Base-by-base conservation (phyloP, 2,888 invertebrate genomes). In the Andrena praecox region DNA sequence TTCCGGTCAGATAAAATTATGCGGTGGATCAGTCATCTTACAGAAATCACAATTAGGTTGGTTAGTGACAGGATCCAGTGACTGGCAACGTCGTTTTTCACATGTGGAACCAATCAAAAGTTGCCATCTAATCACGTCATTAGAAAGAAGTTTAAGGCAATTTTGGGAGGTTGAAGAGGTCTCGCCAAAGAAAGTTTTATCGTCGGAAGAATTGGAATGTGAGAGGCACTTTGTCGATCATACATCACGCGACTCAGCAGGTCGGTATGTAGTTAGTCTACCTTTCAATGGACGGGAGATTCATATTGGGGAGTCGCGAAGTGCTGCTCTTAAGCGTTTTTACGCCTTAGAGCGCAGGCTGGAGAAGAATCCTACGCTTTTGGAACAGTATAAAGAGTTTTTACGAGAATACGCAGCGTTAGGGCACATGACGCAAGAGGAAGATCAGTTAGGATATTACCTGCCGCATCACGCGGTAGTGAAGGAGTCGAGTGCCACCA, bases 31-130 rank as follows among this genome's bases (percentile, higher is more conserved):
- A 1, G 6, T 59, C 3, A 69, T 42, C 2, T 42, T 69, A n/a
- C 69, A 69, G n/a, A 56, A 69, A 24, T 59, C 69, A 1, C 42
- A n/a, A 2, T n/a, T 69, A 24, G 69, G 69, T 24, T 69, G 69
- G 56, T 20, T 59, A 1, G 56, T 69, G 6, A 48, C 70, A 12
- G 70, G 60, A 48, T 59, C 12, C 10, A 12, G 16, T 59, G 27
- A 35, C 10, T 35, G 35, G 35, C 10, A 35, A 10, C 35, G 35
- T 8, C 35, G 10, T 10, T 35, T 35, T 35, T 8, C 35, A 35
- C 35, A 35, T 10, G 8, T 35, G 10, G 2, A 35, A 35, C 10
- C 35, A 0, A 10, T 35, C 0, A 24, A 29, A 12, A 59, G 4
- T 4, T 27, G 59, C 2, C 2, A 29, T 29, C 5, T 59, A 31